Evolutionary conservation across 1,140 invertebrate species (phyloP), one percentile per base, ranked within the genome.

Genomic region (Phymorhynchus buccinoides): DNA sequence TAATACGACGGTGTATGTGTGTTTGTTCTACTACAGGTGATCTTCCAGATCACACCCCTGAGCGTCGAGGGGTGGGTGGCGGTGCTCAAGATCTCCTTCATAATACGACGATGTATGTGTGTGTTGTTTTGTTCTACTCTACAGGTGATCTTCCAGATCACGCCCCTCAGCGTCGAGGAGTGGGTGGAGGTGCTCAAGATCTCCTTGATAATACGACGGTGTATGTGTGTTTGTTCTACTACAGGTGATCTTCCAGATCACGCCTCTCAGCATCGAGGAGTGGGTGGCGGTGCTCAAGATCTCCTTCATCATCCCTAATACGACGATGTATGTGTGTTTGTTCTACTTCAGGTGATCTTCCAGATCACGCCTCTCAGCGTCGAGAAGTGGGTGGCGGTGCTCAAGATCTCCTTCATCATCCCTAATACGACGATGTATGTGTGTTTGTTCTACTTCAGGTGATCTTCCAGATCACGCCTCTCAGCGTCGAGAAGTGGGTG

Each of bases 261-360:
- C 97, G 91, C 98, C 98, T 79, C 95, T 99, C 93, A 96, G 95
- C 88, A 84, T 95, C 71, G 97, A 97, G 88, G 98, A 99, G 95
- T 99, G 99, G 99, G 87, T 99, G 86, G 99, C 98, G 87, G 99
- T 99, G 91, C 96, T 99, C 96, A 99, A 99, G 95, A 99, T 99
- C 94, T 99, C 99, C 88, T 95, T 99, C 94, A n/a, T n/a, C n/a
- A n/a, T n/a, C n/a, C n/a, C n/a, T n/a, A n/a, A n/a, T n/a, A n/a
- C n/a, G n/a, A n/a, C n/a, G n/a, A n/a, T n/a, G 9, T 22, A 7
- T 71, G 6, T 71, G 66, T 71, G 66, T 75, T 3, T 75, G 52
- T n/a, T n/a, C 27, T 95, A 27, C n/a, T 95, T 71, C 94, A 99
- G 98, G 96, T 96, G 92, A 98, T 99, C 94, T 99, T 99, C 97